Base-by-base conservation (phyloP, 2,888 invertebrate genomes). In the Drosophila percnosoma region DNA sequence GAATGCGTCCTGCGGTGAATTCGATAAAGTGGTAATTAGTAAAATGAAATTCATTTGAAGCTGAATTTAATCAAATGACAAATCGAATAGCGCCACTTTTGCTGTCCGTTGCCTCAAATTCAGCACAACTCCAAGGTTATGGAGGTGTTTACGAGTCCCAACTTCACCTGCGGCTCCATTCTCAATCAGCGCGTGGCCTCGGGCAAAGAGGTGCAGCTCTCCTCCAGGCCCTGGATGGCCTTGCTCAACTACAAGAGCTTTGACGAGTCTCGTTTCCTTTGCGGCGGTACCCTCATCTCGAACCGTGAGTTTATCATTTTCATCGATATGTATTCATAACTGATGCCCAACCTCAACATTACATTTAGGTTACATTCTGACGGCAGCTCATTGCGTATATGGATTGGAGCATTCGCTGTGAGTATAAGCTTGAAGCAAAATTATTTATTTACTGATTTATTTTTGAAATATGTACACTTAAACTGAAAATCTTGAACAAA, bases 141-240 rank as follows among this genome's bases (percentile, higher is more conserved):
- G 76, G 63, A 65, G 27, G 21, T 79, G 27, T 65, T 90, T 1
- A 71, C 42, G 11, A 68, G 73, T 5, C 11, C 65, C 2, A 63
- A 36, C 15, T 91, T 87, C 55, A 88, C 59, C 24, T 78, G 82
- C 13, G 89, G 82, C n/a, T 71, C 68, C 33, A 67, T 78, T 6
- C 73, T 85, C 29, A 87, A 68, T 33, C 80, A 82, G 34, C 80
- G 78, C 10, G 82, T 91, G 10, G 67, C 91, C 52, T 72, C 89
- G 64, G 90, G 90, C 4, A 68, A 81, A 24, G 83, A 86, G 62
- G 91, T 91, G 2, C 78, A 81, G 27, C 65, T 91, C 24, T 90
- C 85, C 31, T 83, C 83, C 8, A 79, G 83, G 8, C 91, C 91
- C 6, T 91, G 91, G 91, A 91, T 91, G 90, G 83, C 83, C 3